Evolutionary conservation across 2,113 vertebrate species (phyloP).

Genomic region (Micromys minutus): DNA sequence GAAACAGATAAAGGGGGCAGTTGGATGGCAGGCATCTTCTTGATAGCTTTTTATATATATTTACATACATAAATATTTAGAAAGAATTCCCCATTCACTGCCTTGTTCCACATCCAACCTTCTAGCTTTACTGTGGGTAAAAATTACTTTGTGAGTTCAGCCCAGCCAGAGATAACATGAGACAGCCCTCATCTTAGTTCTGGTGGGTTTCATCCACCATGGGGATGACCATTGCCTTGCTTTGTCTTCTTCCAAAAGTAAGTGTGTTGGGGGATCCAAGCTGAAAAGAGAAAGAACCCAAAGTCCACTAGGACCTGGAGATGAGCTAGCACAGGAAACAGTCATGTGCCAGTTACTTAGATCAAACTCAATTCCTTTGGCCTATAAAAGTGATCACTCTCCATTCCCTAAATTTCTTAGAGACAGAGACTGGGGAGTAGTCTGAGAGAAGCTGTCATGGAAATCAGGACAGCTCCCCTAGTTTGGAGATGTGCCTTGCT

Average conservation of each 20-base stretch:
- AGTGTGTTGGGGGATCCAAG: not conserved
- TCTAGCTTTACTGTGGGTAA: not conserved
- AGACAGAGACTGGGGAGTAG: not conserved
- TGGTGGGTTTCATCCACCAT: not conserved
- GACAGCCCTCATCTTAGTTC: not conserved
- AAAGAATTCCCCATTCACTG: too few species aligned
- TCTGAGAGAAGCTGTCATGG: not conserved
- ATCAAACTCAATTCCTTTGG: not conserved
- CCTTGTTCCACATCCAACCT: not conserved
- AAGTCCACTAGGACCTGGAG: not conserved
- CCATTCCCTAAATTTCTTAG: not conserved
- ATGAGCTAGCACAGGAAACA: not conserved
- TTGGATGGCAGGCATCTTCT: not conserved
- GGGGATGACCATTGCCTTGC: not conserved
- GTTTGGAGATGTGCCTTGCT: not conserved
- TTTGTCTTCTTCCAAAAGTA: fast-evolving
- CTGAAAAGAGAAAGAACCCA: not conserved
- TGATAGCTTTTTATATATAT: not conserved
- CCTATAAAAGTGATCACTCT: not conserved
- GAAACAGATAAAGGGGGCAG: not conserved
- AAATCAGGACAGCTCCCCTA: not conserved
- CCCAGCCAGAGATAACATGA: slow-evolving; percentile 39
- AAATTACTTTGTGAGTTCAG: not conserved
- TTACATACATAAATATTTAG: too few species aligned
- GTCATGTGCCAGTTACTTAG: fast-evolving